Evolutionary conservation across 2,797 vertebrate species (phyloP), one percentile per base, ranked within the genome.

Genomic region (Hippocampus kuda): DNA sequence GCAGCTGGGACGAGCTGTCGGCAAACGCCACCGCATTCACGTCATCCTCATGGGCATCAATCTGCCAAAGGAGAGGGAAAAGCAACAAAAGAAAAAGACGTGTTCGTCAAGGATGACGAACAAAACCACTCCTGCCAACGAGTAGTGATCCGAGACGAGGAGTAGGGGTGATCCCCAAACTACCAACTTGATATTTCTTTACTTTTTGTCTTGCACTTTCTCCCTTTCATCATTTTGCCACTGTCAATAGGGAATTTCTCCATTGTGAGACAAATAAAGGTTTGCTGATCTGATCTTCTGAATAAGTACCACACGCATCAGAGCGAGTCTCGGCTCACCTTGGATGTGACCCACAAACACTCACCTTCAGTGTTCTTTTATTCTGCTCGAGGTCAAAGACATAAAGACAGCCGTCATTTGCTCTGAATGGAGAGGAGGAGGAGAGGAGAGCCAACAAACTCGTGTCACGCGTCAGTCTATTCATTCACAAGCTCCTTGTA

Each of bases 381-480:
- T 95, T 95, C 85, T 93, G 93, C 81, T 95, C 91, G 4, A 93
- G 91, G 83, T 97, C 95, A 81, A 92, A 98, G 44, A 98, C 90
- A 57, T 97, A 97, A 0, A 98, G 81, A 76, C 94, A 96, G 84
- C 95, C 94, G 38, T 98, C 94, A n/a, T 95, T 98, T 66, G 95
- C 95, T 78, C 95, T 92, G 70, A 75, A 51, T 44, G 75, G 24
- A 68, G 51, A 77, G 8, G 56, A 54, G 66, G 68, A 22, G 68
- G 22, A 77, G 5, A 65, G 26, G 15, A 30, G 49, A 67, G 11
- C 54, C 11, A 56, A 67, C 34, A 48, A 65, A 24, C 53, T 26
- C 1, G 46, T 49, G 61, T 42, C 38, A 63, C 22, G 22, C 34
- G 1, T 22, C 26, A 8, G 56, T 4, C 38, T 63, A 26, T 63